phyloP scores from a whole-genome alignment of 2,113 vertebrate genomes.

The Syngnathus scovelli region DNA sequence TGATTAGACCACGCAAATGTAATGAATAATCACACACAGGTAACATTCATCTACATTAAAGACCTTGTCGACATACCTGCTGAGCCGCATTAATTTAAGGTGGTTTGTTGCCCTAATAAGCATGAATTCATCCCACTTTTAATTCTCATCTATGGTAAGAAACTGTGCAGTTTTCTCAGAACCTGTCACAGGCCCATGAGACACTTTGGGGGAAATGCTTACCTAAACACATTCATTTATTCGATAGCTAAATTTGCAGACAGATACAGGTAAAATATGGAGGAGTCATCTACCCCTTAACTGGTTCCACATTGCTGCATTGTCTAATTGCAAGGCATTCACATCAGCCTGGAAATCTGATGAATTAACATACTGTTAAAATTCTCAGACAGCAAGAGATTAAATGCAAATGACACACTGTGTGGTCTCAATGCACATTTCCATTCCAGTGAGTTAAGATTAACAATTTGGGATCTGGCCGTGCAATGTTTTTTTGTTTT shows the following conservation, averaged over 20 bases:
- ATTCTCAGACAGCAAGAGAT: neutral
- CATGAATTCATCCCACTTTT: constrained; percentile 30
- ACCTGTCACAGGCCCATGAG: neutral
- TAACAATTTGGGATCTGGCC: neutral
- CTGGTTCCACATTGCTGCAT: constrained; percentile 4
- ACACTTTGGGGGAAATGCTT: neutral
- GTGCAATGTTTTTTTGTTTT: neutral
- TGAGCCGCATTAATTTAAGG: constrained; percentile 74
- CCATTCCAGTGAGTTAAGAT: neutral
- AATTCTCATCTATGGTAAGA: constrained; percentile 19
- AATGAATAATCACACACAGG: constrained; percentile 77
- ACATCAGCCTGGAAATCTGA: constrained; percentile 1
- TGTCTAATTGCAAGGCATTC: constrained; percentile 4
- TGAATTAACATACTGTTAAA: constrained; percentile 3
- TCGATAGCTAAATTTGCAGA: constrained; percentile 3
- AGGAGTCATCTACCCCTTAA: neutral
- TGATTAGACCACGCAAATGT: constrained; percentile 68
- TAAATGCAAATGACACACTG: constrained; percentile 2
- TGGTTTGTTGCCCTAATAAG: constrained; percentile 42
- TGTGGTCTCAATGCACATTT: neutral
- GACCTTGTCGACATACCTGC: constrained; percentile 74
- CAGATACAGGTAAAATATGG: neutral
- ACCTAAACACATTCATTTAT: neutral
- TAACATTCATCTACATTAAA: constrained; percentile 91
- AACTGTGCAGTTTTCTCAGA: constrained; percentile 10